Conservation (phyloP, 37 sponge, comb jelly and placozoan species). For the Hormiphora californensis region DNA sequence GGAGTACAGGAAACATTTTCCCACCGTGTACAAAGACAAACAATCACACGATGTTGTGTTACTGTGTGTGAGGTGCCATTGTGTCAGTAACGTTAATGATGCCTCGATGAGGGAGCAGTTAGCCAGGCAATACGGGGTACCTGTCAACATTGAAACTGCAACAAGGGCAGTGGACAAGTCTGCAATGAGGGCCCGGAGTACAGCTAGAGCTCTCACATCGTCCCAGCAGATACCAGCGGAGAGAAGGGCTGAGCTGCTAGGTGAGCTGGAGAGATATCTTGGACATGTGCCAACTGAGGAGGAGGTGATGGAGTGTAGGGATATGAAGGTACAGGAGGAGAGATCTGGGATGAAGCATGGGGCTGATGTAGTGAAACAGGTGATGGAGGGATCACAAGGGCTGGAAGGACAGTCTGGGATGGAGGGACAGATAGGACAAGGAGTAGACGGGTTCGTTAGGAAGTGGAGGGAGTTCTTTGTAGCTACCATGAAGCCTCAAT, state of each 20-base stretch:
- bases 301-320: neutral
- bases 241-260: neutral
- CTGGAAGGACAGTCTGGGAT: too few relatives aligned
- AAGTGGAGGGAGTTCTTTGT: constrained; percentile 51
- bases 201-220: constrained; percentile 24
- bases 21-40: constrained; percentile 62
- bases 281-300: constrained; percentile 18
- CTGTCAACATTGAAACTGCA: neutral
- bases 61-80: constrained; percentile 68
- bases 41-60: constrained; percentile 77
- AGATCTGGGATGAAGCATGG: neutral
- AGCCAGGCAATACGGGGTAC: neutral
- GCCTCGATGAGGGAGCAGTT: constrained; percentile 7
- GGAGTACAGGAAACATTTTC: constrained; percentile 74
- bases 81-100: constrained; percentile 20
- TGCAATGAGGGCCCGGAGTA: neutral
- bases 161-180: neutral
- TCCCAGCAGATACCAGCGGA: neutral
- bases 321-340: neutral
- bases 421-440: too few relatives aligned
- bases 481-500: constrained; percentile 26
- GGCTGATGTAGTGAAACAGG: constrained; percentile 23
- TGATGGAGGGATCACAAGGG: neutral
- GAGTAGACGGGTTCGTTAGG: too few relatives aligned
- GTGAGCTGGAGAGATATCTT: neutral